A percentile compares a stretch with the other conserved stretches of the same genome.
These are phyloP conservation scores for Chanos chanos DNA, from an alignment of 2,797 vertebrate genomes.

Conservation along the genomic window DNA sequence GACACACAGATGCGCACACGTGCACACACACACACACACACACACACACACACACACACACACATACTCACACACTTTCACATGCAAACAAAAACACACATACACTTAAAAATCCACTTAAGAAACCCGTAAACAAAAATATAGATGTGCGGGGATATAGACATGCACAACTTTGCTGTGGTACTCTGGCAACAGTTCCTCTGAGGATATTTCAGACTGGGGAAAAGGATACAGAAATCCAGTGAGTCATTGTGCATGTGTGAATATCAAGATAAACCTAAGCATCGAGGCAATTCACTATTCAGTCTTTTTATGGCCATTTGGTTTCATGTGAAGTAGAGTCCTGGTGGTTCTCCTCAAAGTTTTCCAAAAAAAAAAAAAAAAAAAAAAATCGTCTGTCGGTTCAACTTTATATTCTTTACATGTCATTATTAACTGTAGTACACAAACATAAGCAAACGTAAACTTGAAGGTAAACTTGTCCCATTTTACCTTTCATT, in stretches of 20 bases:
- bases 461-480: no score
- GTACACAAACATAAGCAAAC: no score
- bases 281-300: constrained; percentile 38
- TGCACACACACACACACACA: constrained; percentile 3
- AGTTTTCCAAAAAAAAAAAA: neutral
- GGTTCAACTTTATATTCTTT: no score
- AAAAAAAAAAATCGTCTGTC: no score
- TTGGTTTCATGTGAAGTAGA: no score
- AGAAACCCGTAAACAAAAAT: neutral
- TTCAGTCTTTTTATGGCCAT: constrained; percentile 1
- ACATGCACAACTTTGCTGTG: no score
- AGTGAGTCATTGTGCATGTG: constrained; percentile 28
- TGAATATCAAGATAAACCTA: constrained; percentile 28
- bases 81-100: constrained; percentile 3
- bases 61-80: constrained; percentile 19
- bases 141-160: neutral
- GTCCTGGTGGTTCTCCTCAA: constrained; percentile 14
- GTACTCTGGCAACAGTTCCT: no score
- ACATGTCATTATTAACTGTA: no score
- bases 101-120: neutral
- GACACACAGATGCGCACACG: constrained; percentile 32
- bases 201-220: neutral
- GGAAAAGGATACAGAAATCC: neutral
- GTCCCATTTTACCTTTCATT: no score
- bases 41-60: neutral